A percentile compares a stretch with the other conserved stretches of the same genome.
phyloP scores from a whole-genome alignment of 1,140 invertebrate genomes.

The Macrotrachela quadricornifera region DNA sequence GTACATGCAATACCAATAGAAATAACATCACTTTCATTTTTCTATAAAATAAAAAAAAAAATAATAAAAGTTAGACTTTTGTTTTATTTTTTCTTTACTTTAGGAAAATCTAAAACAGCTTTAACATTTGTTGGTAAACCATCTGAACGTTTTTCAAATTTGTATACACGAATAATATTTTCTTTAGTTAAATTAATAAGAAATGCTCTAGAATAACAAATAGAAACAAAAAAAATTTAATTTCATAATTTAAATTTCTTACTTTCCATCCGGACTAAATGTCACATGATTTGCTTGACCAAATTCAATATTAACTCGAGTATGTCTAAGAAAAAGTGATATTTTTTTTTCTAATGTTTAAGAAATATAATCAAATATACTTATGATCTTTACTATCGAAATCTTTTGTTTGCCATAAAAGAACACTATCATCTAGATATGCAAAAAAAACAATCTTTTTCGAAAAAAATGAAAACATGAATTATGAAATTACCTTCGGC shows the following conservation, averaged over 20 bases:
- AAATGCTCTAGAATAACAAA: constrained; percentile 37
- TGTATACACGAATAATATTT: constrained; percentile 56
- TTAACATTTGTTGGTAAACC: constrained; percentile 42
- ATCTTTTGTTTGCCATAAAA: constrained; percentile 57
- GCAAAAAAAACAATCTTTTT: not conserved
- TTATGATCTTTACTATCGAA: constrained; percentile 45
- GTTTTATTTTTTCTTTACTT: constrained; percentile 34
- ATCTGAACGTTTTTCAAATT: constrained; percentile 55
- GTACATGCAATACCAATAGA: constrained; percentile 55
- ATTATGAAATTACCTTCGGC: constrained; percentile 45
- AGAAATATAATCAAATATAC: constrained; percentile 30
- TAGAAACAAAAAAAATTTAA: not conserved
- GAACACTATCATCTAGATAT: constrained; percentile 51
- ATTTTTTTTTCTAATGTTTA: not conserved
- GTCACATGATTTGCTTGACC: constrained; percentile 52
- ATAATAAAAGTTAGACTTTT: not conserved
- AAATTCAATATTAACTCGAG: constrained; percentile 56
- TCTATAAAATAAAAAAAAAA: constrained; percentile 31
- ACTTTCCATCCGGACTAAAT: constrained; percentile 64
- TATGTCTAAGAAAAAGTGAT: constrained; percentile 22
- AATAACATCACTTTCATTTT: constrained; percentile 45
- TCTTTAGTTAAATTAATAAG: constrained; percentile 46
- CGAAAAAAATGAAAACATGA: not conserved
- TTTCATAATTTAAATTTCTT: constrained; percentile 8
- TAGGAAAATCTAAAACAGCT: constrained; percentile 45